Evolutionary conservation across 1,140 invertebrate genomes (phyloP), one percentile per base, ranked within the genome.

Genomic region (Drosophila bifasciata): DNA sequence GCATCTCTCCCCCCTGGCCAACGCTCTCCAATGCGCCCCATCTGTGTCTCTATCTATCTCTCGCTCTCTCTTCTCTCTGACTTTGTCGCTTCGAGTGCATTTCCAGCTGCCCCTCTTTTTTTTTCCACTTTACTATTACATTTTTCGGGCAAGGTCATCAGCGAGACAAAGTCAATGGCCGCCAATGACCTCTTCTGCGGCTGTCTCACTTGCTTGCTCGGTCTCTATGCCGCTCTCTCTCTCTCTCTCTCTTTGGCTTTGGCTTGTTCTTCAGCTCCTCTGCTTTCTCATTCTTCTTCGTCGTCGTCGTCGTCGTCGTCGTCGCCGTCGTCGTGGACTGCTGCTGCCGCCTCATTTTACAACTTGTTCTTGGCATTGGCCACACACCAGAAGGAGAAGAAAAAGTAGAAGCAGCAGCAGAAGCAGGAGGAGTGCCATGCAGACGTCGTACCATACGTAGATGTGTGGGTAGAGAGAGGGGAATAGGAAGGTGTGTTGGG

Each of bases 101-200:
- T 80, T 70, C 59, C 62, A 64, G 73, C 64, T 74, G 61, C 59
- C 57, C 57, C 41, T 56, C 48, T 46, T 46, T 57, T 51, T 59
- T 63, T 45, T 62, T 70, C 43, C 43, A 53, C 52, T 69, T 81
- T 79, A 72, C 68, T 72, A 79, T 73, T 86, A 75, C 83, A 89
- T 90, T 91, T 91, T 91, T 90, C 85, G 89, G 89, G 89, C 89
- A 91, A 91, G 89, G 89, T 91, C 89, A 91, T 85, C 79, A 79
- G 57, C 76, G 79, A 90, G 89, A 91, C 85, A 88, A 88, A 91
- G 89, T 91, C 89, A 91, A 90, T 84, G 90, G 48, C 85, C 89
- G 89, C 85, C 77, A 88, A 80, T 91, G 86, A 91, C 89, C 89
- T 89, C 89, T 90, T 78, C 81, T 78, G 3, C 32, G 32, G 3